Conservation (phyloP, 2,113 vertebrate species). For the Ictidomys tridecemlineatus region DNA sequence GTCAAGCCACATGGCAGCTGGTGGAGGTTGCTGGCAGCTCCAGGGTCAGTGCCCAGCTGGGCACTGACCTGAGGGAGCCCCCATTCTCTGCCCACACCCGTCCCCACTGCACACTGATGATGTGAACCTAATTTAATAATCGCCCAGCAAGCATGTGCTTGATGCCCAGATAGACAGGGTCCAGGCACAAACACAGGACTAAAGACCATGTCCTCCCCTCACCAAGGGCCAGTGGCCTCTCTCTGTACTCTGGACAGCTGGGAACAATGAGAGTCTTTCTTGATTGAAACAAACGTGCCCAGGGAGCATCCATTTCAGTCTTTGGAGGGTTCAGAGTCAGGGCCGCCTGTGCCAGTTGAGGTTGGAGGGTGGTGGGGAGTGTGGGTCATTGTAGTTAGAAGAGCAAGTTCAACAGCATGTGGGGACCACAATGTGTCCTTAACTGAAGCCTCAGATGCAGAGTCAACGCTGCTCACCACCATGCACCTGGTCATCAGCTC, state of each 20-base stretch:
- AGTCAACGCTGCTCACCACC: no score
- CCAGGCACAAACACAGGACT: no score
- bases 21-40: background rate
- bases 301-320: no score
- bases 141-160: no score
- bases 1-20: fast-evolving
- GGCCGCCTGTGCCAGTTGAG: no score
- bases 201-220: background rate
- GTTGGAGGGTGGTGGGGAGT: no score
- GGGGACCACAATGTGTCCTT: no score
- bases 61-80: no score
- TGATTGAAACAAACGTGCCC: background rate
- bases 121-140: background rate
- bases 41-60: background rate
- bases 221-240: background rate
- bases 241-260: background rate
- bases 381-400: no score
- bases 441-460: no score
- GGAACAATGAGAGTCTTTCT: fast-evolving
- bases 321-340: background rate
- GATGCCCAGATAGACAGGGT: background rate
- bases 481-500: fast-evolving
- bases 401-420: no score
- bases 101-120: background rate
- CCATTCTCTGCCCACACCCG: background rate